Evolutionary conservation across 1,140 invertebrate genomes (phyloP).

Genomic region (Neuroterus valhalla): DNA sequence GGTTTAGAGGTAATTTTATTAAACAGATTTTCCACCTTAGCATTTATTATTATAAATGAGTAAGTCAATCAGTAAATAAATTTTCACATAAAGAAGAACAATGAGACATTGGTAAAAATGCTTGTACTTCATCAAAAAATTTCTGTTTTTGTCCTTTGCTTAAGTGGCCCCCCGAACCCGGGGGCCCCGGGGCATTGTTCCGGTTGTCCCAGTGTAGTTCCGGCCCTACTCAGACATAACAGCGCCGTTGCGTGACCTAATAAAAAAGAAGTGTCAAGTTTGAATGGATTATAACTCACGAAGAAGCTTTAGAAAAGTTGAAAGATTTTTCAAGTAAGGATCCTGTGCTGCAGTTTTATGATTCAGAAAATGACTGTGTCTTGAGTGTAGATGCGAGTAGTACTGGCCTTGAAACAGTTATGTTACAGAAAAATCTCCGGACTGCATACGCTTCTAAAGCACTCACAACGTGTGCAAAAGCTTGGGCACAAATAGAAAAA

Average conservation of each 20-base stretch:
- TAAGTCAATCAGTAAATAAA: no score
- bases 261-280: conserved; percentile 42
- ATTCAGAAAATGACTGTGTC: conserved; percentile 47
- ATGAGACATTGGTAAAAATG: no score
- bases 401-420: conserved; percentile 59
- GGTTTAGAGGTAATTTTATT: no score
- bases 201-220: no score
- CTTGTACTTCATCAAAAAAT: no score
- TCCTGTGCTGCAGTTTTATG: conserved; percentile 56
- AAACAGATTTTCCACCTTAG: no score
- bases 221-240: no score
- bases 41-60: no score
- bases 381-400: conserved; percentile 61
- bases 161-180: no score
- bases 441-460: conserved; percentile 61
- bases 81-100: no score
- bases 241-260: conserved; percentile 41
- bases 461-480: conserved; percentile 56
- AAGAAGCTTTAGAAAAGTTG: conserved; percentile 45
- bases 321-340: conserved; percentile 33
- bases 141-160: no score
- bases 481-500: conserved; percentile 72
- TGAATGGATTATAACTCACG: conserved; percentile 31
- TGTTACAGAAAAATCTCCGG: conserved; percentile 56
- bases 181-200: no score